A percentile compares a stretch with the other conserved stretches of the same genome.
Conservation (phyloP, 2,113 vertebrate species). For the Myiagra hebetior region DNA sequence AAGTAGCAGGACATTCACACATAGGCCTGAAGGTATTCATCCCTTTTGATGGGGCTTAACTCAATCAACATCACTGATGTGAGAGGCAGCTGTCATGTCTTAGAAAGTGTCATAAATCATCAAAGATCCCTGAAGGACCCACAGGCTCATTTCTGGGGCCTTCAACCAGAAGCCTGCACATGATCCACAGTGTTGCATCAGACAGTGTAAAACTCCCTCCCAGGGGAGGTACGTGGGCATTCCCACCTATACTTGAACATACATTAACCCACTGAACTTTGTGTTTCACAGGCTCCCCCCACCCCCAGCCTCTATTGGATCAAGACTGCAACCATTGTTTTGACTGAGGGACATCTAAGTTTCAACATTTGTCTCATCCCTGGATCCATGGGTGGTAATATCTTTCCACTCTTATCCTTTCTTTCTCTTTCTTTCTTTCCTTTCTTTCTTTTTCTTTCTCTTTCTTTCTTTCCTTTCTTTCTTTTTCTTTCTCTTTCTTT, state of each 20-base stretch:
- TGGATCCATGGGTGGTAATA: not conserved
- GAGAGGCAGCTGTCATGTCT: not conserved
- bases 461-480: not conserved
- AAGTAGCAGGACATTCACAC: fast-evolving
- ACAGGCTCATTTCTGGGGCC: not conserved
- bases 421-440: not conserved
- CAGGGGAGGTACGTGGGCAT: not conserved
- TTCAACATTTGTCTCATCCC: not conserved
- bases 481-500: not conserved
- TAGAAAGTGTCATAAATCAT: not conserved
- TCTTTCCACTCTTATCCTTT: not conserved
- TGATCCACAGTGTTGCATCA: not conserved
- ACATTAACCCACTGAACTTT: not conserved
- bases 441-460: not conserved
- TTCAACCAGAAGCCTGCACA: not conserved
- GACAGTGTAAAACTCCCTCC: not conserved
- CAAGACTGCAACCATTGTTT: not conserved
- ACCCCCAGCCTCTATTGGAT: not conserved
- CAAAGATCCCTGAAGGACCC: not conserved
- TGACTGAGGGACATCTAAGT: not conserved
- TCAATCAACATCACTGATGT: not conserved
- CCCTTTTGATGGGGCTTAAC: not conserved
- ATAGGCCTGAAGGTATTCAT: not conserved
- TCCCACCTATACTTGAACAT: not conserved
- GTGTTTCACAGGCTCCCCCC: not conserved